Percentiles rank a stretch among this genome's conserved stretches.
phyloP scores from a whole-genome alignment of 2,888 invertebrate species.

The Octonoba sinensis region DNA sequence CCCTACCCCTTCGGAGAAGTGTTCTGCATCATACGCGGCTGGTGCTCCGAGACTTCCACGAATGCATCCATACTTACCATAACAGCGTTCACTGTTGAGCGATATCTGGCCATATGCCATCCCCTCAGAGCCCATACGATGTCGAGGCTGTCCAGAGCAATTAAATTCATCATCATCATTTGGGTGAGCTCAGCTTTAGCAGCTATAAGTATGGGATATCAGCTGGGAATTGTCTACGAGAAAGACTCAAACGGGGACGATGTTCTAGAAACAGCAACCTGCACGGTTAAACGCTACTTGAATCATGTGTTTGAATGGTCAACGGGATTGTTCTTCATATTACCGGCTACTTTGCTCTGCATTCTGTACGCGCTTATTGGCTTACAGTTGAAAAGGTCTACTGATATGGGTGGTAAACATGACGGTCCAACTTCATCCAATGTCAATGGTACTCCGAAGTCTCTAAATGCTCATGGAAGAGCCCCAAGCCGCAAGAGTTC shows the following conservation, averaged over 20 bases:
- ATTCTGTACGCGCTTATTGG: conserved; percentile 78
- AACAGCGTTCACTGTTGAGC: conserved; percentile 88
- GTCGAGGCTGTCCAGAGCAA: conserved; percentile 78
- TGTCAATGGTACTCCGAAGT: conserved; percentile 49
- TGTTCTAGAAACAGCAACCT: conserved; percentile 52
- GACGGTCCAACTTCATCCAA: conserved; percentile 9
- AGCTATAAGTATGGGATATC: conserved; percentile 73
- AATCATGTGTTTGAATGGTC: conserved; percentile 85
- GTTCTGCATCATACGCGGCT: conserved; percentile 82
- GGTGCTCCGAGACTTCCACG: conserved; percentile 84
- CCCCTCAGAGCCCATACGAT: conserved; percentile 77
- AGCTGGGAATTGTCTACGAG: conserved; percentile 78
- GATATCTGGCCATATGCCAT: conserved; percentile 88
- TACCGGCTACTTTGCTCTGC: conserved; percentile 86
- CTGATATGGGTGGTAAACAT: conserved; percentile 47
- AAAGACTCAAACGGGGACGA: conserved; percentile 16
- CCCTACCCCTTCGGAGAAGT: conserved; percentile 78
- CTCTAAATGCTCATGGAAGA: conserved; percentile 32
- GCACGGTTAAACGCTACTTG: conserved; percentile 74
- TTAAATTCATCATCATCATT: conserved; percentile 83
- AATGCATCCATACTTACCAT: conserved; percentile 84
- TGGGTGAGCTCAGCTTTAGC: conserved; percentile 81
- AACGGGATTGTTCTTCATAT: conserved; percentile 82
- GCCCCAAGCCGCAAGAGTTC: conserved; percentile 35
- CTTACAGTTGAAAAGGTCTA: conserved; percentile 65